A percentile compares a stretch with the other conserved stretches of the same genome.
phyloP scores from a whole-genome alignment of 2,797 vertebrate species.

The Poliocrania exsul region DNA sequence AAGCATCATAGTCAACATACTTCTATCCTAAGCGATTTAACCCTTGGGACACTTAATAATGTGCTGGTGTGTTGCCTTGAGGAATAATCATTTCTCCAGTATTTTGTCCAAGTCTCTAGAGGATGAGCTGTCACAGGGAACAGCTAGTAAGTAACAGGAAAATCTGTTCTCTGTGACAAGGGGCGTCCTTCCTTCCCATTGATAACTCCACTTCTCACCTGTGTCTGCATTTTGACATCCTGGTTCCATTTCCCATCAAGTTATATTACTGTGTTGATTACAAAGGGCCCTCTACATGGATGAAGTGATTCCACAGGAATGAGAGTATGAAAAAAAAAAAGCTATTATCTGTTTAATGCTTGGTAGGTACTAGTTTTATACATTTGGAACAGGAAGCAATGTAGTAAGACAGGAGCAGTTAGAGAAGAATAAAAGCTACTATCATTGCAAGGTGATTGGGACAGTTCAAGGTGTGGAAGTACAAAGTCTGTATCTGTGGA shows the following conservation, averaged over 20 bases:
- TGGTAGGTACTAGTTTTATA: not conserved
- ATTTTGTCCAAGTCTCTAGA: not conserved
- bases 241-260: not conserved
- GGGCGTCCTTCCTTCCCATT: not conserved
- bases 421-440: not conserved
- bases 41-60: not conserved
- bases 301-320: not conserved
- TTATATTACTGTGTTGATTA: not conserved
- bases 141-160: not conserved
- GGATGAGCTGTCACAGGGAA: not conserved
- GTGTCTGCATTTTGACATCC: not conserved
- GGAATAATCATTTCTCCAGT: not conserved
- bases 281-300: not conserved
- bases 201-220: not conserved
- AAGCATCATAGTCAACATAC: fast-evolving
- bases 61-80: not conserved
- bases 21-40: not conserved
- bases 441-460: not conserved
- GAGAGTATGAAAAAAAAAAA: not conserved
- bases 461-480: not conserved
- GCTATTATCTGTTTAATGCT: not conserved
- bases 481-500: not conserved
- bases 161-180: not conserved
- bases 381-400: not conserved
- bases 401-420: not conserved